Evolutionary conservation across 1,140 invertebrate genomes (phyloP).

Genomic region (Drosophila lowei): DNA sequence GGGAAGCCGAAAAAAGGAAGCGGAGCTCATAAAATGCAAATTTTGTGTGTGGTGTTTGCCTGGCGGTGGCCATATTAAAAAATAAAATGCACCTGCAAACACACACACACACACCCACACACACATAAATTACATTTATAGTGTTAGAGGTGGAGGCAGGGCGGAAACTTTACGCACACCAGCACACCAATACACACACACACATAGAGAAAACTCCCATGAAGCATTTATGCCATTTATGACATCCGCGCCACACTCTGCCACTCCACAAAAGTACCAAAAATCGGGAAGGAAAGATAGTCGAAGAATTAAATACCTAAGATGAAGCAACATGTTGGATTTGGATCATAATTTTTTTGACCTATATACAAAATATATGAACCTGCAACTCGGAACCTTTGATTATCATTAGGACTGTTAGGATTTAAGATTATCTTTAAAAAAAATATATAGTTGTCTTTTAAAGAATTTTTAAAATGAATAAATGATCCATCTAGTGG

Average conservation of each 20-base stretch:
- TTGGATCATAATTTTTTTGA: no score
- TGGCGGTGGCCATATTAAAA: constrained; percentile 62
- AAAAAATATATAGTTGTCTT: no score
- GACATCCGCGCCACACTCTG: constrained; percentile 61
- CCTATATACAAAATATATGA: no score
- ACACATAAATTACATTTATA: constrained; percentile 76
- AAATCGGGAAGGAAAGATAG: constrained; percentile 16
- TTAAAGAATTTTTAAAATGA: no score
- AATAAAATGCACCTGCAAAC: constrained; percentile 77
- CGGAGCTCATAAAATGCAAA: constrained; percentile 68
- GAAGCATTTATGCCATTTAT: constrained; percentile 71
- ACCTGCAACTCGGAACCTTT: no score
- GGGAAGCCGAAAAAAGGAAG: constrained; percentile 26
- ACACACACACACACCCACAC: constrained; percentile 56
- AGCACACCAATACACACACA: constrained; percentile 30
- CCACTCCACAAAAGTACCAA: constrained; percentile 26
- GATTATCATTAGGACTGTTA: no score
- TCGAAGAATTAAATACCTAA: no score
- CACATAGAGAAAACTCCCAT: constrained; percentile 34
- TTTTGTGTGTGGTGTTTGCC: constrained; percentile 63
- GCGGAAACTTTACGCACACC: constrained; percentile 44
- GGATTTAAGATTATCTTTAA: no score
- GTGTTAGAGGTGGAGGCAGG: constrained; percentile 29
- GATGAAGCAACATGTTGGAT: no score
- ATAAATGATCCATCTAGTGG: no score